Conservation (phyloP, 2,113 vertebrate species). For the Limanda limanda region DNA sequence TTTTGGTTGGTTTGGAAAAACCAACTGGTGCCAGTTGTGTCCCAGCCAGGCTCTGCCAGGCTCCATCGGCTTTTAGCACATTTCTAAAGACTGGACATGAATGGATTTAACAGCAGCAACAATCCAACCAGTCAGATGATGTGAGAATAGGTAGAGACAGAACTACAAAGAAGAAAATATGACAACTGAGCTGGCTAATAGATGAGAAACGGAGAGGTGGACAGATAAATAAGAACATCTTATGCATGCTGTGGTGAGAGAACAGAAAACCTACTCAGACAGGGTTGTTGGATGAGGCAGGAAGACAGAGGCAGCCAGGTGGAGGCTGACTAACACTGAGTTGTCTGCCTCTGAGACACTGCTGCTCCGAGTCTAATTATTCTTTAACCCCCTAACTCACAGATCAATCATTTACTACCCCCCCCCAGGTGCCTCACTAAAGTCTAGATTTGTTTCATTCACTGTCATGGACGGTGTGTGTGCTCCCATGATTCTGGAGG, state of each 20-base stretch:
- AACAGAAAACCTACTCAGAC: neutral
- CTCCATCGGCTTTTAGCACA: slow-evolving; percentile 9
- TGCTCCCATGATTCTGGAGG: neutral
- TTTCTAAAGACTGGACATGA: slow-evolving; percentile 4
- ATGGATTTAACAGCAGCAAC: neutral
- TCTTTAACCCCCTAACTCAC: slow-evolving; percentile 31
- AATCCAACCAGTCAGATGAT: neutral
- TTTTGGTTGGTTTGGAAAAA: too few species aligned
- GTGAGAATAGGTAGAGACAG: neutral
- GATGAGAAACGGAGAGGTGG: neutral
- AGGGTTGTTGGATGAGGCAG: neutral
- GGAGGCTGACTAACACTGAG: slow-evolving; percentile 8
- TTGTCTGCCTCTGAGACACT: slow-evolving; percentile 13
- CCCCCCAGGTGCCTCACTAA: slow-evolving; percentile 23
- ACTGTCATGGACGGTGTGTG: slow-evolving; percentile 5
- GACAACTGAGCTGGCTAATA: neutral
- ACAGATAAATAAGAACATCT: neutral
- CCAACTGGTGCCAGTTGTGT: slow-evolving; percentile 12
- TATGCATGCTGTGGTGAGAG: neutral
- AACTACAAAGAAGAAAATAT: neutral
- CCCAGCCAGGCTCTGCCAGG: slow-evolving; percentile 2
- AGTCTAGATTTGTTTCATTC: slow-evolving; percentile 49
- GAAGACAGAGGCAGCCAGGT: slow-evolving; percentile 6
- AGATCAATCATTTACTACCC: slow-evolving; percentile 43
- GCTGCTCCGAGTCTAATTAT: slow-evolving; percentile 38